Base-by-base conservation (phyloP, 92 coral and sea anemone genomes). In the Phenganax subtilis region DNA sequence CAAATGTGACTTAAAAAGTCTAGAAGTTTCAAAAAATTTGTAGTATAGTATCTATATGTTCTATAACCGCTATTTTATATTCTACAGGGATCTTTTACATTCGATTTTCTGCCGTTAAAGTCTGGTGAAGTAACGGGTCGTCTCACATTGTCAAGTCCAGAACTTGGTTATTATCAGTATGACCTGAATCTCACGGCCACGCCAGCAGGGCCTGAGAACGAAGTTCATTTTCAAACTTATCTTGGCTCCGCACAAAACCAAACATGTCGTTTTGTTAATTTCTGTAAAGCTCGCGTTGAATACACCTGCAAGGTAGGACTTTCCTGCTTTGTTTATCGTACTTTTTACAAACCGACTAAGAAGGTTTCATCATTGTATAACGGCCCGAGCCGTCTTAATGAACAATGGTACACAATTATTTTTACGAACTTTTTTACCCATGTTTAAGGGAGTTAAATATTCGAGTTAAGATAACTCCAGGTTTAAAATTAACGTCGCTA, bases 151-250 rank as follows among this genome's bases (percentile, higher is more conserved):
- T 77, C 86, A 44, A 94, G 98, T 79, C 92, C 97, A 51, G 98
- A 94, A 81, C 90, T 94, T 11, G 98, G 98, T 27, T 89, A 87
- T 8, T 94, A 94, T 63, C 98, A 92, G 69, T 94, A 94, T 75
- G 98, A 94, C 75, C 90, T 94, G 61, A 82, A 82, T 71, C 80
- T 94, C 61, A 90, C 92, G 31, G 98, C 97, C 59, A 92, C 98
- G 4, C 84, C 91, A n/a, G 98, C 98, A 16, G 98, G 98, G 1
- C 93, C 97, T 7, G 98, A 94, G 76, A 92, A 97, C 16, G 96
- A 97, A 31, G 98, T 94, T 61, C 98, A 94, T 79, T 94, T 94
- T 80, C 91, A 97, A 10, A 91, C 97, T 2, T 91, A 86, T 72
- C 92, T 94, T 81, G 98, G 98, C n/a, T 87, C 92, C 3, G 86